Percentiles rank a stretch among this genome's conserved stretches.
Conservation (phyloP, 2,113 vertebrate species). For the Dunckerocampus dactyliophorus region DNA sequence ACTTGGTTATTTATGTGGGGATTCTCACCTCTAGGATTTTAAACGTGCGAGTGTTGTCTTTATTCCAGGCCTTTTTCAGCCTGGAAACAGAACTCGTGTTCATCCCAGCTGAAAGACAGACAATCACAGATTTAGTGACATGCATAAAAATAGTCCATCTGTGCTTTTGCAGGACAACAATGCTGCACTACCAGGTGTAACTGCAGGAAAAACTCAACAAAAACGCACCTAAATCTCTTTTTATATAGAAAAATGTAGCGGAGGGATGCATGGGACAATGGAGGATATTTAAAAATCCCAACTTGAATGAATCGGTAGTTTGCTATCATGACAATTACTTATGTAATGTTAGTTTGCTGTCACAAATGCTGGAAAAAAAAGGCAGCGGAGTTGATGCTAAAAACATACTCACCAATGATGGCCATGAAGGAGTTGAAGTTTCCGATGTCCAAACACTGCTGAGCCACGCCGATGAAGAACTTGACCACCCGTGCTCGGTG, state of each 20-base stretch:
- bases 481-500: conserved; percentile 88
- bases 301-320: too few relatives aligned
- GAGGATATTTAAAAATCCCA: too few relatives aligned
- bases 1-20: too few relatives aligned
- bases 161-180: too few relatives aligned
- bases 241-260: too few relatives aligned
- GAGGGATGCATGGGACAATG: too few relatives aligned
- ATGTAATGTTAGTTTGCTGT: too few relatives aligned
- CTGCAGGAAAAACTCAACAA: not conserved
- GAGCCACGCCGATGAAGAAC: conserved; percentile 92
- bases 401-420: conserved; percentile 85
- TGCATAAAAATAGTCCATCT: too few relatives aligned
- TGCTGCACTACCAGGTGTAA: too few relatives aligned
- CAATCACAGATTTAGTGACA: not conserved
- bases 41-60: conserved; percentile 94
- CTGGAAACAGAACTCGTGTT: conserved; percentile 93
- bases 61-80: conserved; percentile 93
- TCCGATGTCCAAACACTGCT: conserved; percentile 93
- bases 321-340: too few relatives aligned
- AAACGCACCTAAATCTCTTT: too few relatives aligned
- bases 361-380: not conserved
- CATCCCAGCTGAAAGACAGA: conserved; percentile 79
- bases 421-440: conserved; percentile 97
- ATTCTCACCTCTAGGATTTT: conserved; percentile 89
- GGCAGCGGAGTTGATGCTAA: not conserved